Evolutionary conservation across 2,797 vertebrate genomes (phyloP), one percentile per base, ranked within the genome.

Genomic region (Heteromormyrus szaboi): DNA sequence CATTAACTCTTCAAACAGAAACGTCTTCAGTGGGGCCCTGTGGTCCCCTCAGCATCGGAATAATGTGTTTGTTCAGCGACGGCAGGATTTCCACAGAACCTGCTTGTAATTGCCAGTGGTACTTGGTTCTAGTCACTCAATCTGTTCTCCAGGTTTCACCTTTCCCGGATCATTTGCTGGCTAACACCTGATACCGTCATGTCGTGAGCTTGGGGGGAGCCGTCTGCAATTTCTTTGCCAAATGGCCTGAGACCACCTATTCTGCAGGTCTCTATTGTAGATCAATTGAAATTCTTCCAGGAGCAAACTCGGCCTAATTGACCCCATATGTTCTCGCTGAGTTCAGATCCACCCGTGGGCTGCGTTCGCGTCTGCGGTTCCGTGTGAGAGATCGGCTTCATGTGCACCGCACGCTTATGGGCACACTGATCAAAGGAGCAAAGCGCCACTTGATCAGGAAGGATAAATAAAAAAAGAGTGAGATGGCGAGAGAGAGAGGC

Each of bases 241-340:
- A 96, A 95, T 95, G 94, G 94, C 94, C 93, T 91, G 93, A 94
- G 95, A 95, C 95, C 94, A 95, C 93, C 94, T 95, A 93, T 95
- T 94, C 93, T 92, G 93, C 91, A 90, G 92, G 91, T 94, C 93
- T 90, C 93, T 56, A 93, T 94, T 94, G 94, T 93, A 92, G 93
- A 94, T 93, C 93, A 92, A 91, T 93, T 95, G 95, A 95, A 94
- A 91, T 91, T 84, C 46, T 46, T 95, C 95, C 95, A 95, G 93
- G 91, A 94, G 92, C 93, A 93, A 93, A 93, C 91, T 94, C 94
- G 88, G 91, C 91, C 92, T 95, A 95, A 96, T 95, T 95, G 93
- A 94, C 93, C 94, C 94, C 95, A 95, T 95, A 95, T 96, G 95
- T 94, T 95, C 92, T 90, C 89, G 86, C 89, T 85, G 91, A 93